Conservation (phyloP, 2,797 vertebrate genomes). For the Harpagifer antarcticus region DNA sequence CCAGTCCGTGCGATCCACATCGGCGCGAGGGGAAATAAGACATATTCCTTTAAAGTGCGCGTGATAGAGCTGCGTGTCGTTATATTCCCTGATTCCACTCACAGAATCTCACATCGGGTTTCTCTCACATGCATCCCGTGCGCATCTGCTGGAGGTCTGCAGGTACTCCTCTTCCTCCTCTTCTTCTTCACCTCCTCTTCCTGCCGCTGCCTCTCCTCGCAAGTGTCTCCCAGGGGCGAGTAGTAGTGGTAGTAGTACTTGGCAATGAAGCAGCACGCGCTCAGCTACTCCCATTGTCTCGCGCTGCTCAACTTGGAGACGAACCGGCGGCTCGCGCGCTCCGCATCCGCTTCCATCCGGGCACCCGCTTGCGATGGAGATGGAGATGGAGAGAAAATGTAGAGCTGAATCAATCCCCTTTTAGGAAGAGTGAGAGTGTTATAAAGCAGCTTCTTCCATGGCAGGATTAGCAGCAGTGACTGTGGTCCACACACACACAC, state of each 20-base stretch:
- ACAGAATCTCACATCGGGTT: constrained; percentile 24
- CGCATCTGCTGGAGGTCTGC: constrained; percentile 72
- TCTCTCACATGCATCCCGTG: constrained; percentile 72
- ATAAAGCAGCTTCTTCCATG: constrained; percentile 58
- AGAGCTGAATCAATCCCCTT: background rate
- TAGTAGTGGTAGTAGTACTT: constrained; percentile 73
- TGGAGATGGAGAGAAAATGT: background rate
- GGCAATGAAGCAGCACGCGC: constrained; percentile 86
- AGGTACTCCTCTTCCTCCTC: constrained; percentile 64
- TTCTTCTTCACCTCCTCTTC: constrained; percentile 48
- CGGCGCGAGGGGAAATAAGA: constrained; percentile 34
- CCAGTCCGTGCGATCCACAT: constrained; percentile 70
- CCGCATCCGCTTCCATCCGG: constrained; percentile 65
- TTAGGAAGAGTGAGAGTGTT: constrained; percentile 16
- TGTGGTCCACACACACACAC: constrained; percentile 26
- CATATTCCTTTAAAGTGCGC: constrained; percentile 64
- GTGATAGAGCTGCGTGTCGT: constrained; percentile 32
- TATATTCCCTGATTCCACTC: constrained; percentile 70
- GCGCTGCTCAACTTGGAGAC: constrained; percentile 80
- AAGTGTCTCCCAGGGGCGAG: constrained; percentile 85
- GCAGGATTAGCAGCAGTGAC: constrained; percentile 29
- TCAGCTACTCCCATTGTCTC: constrained; percentile 93
- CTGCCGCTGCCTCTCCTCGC: constrained; percentile 51
- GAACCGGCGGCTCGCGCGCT: constrained; percentile 69
- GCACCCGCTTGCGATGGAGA: constrained; percentile 27